These are phyloP conservation scores for Boulengeromyrus knoepffleri DNA, from an alignment of 2,113 vertebrate genomes.

Conservation along the genomic window DNA sequence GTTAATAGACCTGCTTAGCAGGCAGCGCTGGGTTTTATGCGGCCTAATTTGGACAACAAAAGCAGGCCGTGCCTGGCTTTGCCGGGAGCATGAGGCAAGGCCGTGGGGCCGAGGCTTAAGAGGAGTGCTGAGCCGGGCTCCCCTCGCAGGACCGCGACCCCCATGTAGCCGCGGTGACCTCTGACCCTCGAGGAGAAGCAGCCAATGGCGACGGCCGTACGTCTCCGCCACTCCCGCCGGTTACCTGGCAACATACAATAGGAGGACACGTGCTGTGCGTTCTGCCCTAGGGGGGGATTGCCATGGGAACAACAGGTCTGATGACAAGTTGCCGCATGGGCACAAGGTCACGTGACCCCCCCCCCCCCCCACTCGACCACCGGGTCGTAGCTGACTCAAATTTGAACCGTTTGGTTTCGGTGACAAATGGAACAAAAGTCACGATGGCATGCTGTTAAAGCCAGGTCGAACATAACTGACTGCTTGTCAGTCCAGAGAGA, in stretches of 20 bases:
- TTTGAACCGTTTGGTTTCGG: neutral
- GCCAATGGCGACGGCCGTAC: slow-evolving; percentile 33
- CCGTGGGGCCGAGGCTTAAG: neutral
- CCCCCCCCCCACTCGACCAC: neutral
- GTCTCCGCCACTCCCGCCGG: slow-evolving; percentile 37
- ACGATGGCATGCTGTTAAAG: neutral
- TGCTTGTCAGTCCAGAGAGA: neutral
- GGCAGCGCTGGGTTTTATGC: slow-evolving; percentile 25
- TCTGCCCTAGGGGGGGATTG: slow-evolving; percentile 32
- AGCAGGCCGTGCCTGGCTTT: slow-evolving; percentile 28
- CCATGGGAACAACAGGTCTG: slow-evolving; percentile 44
- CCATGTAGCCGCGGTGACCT: slow-evolving; percentile 28
- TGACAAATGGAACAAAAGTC: neutral
- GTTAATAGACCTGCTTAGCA: slow-evolving; percentile 32
- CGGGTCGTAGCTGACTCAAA: neutral
- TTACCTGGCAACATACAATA: slow-evolving; percentile 54
- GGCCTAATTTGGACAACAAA: slow-evolving; percentile 17
- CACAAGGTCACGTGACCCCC: neutral
- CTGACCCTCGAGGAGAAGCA: slow-evolving; percentile 46
- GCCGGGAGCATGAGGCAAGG: slow-evolving; percentile 15
- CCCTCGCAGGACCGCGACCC: slow-evolving; percentile 16
- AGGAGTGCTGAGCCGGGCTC: neutral
- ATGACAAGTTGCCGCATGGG: slow-evolving; percentile 11
- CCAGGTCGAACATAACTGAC: neutral
- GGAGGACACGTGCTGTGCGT: slow-evolving; percentile 32